Evolutionary conservation across 2,113 vertebrate species (phyloP), one percentile per base, ranked within the genome.

Genomic region (Castor canadensis): DNA sequence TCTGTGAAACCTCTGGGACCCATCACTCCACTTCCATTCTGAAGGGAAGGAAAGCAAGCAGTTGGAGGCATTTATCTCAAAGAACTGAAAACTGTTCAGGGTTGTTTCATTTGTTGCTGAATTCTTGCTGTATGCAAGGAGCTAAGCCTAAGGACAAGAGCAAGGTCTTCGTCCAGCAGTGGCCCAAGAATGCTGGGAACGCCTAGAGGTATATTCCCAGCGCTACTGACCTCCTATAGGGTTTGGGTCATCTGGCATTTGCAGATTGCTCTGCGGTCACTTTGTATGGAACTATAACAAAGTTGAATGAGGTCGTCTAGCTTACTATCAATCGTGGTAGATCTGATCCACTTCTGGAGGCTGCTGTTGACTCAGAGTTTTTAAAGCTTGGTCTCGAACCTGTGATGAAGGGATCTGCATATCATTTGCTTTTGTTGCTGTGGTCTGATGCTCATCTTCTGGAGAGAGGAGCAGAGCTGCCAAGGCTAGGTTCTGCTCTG

Each of bases 21-120:
- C 38, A 19, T 72, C 85, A n/a, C 64, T 85, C 56, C 3, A 73
- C 87, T 95, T 97, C 80, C 2, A 5, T 90, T 94, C 81, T 20
- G n/a, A 90, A 80, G 73, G 1, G 49, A 40, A 88, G 5, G 82
- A 93, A 85, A 54, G 13, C 52, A 24, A 90, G 64, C 17, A 13
- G 38, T 56, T n/a, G 35, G 69, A 43, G 62, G 28, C 66, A 43
- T 93, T 80, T 43, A 54, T 38, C 24, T 0, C 1, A 58, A 5
- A 77, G 58, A 16, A 67, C 0, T 56, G 30, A 45, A 64, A 87
- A 15, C 22, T 40, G 16, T 5, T 1, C 0, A 0, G 40, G n/a
- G 13, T 7, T 24, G 26, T 38, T 20, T 91, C 28, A 7, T 3
- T 20, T 67, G 73, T n/a, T 86, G 38, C 13, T 52, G 79, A 92